Conservation (phyloP, 2,888 invertebrate genomes). For the Cataglyphis livida region DNA sequence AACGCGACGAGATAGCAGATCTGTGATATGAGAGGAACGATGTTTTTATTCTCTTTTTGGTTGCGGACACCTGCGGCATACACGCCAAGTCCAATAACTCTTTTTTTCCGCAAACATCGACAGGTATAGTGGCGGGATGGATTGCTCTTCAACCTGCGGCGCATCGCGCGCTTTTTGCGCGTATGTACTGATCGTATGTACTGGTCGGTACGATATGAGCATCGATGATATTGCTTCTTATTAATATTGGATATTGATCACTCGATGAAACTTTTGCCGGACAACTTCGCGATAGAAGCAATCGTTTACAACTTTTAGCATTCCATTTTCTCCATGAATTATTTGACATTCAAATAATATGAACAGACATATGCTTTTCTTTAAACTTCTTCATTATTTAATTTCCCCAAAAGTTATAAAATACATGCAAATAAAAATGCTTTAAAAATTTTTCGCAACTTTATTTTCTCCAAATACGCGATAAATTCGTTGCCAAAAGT, state of each 20-base stretch:
- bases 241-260: slow-evolving; percentile 52
- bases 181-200: background rate
- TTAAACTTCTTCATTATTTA: background rate
- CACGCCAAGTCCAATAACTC: slow-evolving; percentile 59
- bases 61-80: slow-evolving; percentile 42
- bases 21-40: background rate
- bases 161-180: slow-evolving; percentile 35
- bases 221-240: slow-evolving; percentile 58
- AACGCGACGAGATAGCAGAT: background rate
- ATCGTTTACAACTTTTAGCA: slow-evolving; percentile 1
- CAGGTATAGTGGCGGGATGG: slow-evolving; percentile 24
- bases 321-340: slow-evolving; percentile 13
- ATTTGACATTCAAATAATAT: slow-evolving; percentile 11
- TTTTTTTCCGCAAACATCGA: slow-evolving; percentile 35
- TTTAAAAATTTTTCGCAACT: background rate
- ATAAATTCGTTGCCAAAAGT: background rate
- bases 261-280: background rate
- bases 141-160: slow-evolving; percentile 48
- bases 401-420: background rate
- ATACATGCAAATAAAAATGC: background rate
- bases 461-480: background rate
- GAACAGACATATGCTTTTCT: background rate
- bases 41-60: slow-evolving; percentile 27
- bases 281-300: slow-evolving; percentile 6
- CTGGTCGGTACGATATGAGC: slow-evolving; percentile 51